A percentile compares a stretch with the other conserved stretches of the same genome.
Conservation (phyloP, 2,113 vertebrate genomes). For the Equus quagga region DNA sequence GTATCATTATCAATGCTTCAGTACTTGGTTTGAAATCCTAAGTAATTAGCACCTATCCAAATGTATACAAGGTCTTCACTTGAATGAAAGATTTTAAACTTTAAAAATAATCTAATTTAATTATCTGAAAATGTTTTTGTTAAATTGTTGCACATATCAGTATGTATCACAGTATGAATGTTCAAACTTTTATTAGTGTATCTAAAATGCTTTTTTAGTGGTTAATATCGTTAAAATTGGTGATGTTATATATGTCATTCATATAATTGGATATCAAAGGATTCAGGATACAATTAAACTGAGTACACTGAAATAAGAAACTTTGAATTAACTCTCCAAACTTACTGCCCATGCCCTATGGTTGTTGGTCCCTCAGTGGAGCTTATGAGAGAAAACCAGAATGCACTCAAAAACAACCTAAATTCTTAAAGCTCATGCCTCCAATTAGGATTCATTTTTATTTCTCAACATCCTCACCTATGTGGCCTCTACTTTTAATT, state of each 20-base stretch:
- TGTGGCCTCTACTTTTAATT: not conserved
- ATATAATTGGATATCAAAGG: not conserved
- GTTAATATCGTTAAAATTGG: not conserved
- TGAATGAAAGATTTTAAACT: slow-evolving; percentile 43
- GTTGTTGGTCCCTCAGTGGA: not conserved
- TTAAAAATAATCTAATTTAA: slow-evolving; percentile 23
- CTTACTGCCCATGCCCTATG: not conserved
- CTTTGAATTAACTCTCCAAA: not conserved
- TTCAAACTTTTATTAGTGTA: not conserved
- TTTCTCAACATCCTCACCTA: not conserved
- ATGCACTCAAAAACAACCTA: not conserved
- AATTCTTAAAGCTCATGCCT: not conserved
- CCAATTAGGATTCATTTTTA: not conserved
- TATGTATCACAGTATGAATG: not conserved
- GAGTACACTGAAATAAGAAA: not conserved
- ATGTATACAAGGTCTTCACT: slow-evolving; percentile 12
- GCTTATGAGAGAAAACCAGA: not conserved
- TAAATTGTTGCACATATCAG: not conserved
- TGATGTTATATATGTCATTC: not conserved
- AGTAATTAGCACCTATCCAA: slow-evolving; percentile 48
- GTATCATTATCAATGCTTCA: slow-evolving; percentile 42
- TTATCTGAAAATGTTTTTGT: slow-evolving; percentile 42
- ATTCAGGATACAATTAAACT: not conserved
- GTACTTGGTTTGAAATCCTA: slow-evolving; percentile 19
- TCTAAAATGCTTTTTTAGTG: not conserved